phyloP scores from a whole-genome alignment of 2,113 vertebrate species.

The Python bivittatus region DNA sequence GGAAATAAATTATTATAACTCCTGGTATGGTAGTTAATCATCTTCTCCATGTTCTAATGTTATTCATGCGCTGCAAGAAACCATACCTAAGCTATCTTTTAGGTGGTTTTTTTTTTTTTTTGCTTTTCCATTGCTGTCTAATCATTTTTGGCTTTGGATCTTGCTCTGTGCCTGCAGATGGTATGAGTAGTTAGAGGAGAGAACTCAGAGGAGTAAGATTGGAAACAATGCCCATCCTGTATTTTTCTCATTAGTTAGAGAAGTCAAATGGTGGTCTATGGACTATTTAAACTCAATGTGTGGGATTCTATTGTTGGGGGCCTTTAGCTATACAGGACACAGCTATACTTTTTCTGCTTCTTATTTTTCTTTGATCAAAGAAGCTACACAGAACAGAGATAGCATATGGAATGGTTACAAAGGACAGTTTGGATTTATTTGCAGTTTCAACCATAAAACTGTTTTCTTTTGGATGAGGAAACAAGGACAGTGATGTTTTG shows the following conservation, averaged over 20 bases:
- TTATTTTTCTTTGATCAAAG: not conserved
- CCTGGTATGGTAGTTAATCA: not conserved
- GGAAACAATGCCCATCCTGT: not conserved
- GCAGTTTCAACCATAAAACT: not conserved
- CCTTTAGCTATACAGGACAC: not conserved
- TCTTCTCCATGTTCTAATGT: not conserved
- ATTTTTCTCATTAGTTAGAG: not conserved
- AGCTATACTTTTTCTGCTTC: not conserved
- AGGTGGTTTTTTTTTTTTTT: not conserved
- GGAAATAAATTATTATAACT: not conserved
- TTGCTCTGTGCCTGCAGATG: not conserved
- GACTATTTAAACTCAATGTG: not conserved
- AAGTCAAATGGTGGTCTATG: not conserved
- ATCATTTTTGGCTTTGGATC: not conserved
- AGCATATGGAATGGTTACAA: not conserved
- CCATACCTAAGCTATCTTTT: not conserved
- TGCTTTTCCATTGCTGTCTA: not conserved
- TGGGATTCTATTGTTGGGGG: not conserved
- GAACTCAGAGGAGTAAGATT: not conserved
- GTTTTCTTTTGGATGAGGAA: not conserved
- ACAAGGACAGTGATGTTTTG: not conserved
- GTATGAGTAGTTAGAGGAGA: not conserved
- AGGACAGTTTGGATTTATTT: not conserved
- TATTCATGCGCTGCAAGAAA: not conserved
- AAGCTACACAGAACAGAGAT: not conserved